Percentiles rank a stretch among this genome's conserved stretches.
These are phyloP conservation scores for Tetragnatha versicolor DNA, from an alignment of 1,140 invertebrate species.

Conservation along the genomic window DNA sequence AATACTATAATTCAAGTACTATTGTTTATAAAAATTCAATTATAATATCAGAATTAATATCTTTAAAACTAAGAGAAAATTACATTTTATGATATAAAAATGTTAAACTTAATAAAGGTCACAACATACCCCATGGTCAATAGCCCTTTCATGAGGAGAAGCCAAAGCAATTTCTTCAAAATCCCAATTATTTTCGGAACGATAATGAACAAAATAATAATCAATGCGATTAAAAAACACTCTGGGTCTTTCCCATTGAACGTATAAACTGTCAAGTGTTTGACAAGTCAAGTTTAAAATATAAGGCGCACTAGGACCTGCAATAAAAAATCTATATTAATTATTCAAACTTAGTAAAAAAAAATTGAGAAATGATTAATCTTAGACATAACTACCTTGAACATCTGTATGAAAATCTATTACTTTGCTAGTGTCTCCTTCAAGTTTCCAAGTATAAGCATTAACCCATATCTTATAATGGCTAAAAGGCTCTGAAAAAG, in stretches of 20 bases:
- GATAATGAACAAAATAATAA: constrained; percentile 78
- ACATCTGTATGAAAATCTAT: constrained; percentile 81
- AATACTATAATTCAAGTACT: too few relatives aligned
- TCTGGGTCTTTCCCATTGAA: constrained; percentile 81
- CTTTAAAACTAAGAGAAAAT: too few relatives aligned
- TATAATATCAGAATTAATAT: too few relatives aligned
- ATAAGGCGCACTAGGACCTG: constrained; percentile 74
- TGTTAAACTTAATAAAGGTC: too few relatives aligned
- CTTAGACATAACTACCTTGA: constrained; percentile 67
- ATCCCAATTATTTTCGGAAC: constrained; percentile 68
- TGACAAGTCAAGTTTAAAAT: constrained; percentile 85
- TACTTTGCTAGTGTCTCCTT: constrained; percentile 76
- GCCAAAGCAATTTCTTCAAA: constrained; percentile 72
- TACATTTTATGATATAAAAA: too few relatives aligned
- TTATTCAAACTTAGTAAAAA: neutral
- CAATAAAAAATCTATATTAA: neutral
- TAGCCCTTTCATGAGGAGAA: constrained; percentile 60
- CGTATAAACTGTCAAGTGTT: constrained; percentile 74
- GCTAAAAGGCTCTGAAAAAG: constrained; percentile 76
- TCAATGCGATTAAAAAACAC: constrained; percentile 75
- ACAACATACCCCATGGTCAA: constrained; percentile 47
- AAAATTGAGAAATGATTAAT: neutral
- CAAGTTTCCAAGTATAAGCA: constrained; percentile 76
- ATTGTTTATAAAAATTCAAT: too few relatives aligned
- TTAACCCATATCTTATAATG: constrained; percentile 87